These are phyloP conservation scores for Amiota mariae DNA, from an alignment of 2,888 invertebrate species.

Conservation along the genomic window DNA sequence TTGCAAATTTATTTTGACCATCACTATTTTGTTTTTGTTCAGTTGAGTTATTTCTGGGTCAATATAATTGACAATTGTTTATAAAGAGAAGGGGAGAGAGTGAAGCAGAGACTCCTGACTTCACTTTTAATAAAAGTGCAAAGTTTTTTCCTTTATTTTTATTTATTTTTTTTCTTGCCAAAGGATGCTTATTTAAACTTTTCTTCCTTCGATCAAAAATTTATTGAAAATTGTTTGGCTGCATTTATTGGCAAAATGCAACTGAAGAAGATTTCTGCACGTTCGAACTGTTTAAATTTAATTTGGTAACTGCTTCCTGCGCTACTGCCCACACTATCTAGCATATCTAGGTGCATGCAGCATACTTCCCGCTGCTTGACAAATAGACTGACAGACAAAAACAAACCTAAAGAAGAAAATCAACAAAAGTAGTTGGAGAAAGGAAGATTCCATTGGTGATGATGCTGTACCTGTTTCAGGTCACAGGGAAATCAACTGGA, in stretches of 20 bases:
- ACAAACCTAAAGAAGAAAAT: no score
- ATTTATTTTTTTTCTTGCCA: background rate
- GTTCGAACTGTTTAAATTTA: constrained; percentile 62
- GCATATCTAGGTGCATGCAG: background rate
- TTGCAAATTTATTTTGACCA: constrained; percentile 20
- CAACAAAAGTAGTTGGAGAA: no score
- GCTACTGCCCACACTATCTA: constrained; percentile 13
- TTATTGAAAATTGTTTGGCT: constrained; percentile 16
- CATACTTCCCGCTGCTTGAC: background rate
- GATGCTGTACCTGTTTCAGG: constrained; percentile 50
- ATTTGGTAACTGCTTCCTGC: constrained; percentile 52
- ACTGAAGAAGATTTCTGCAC: constrained; percentile 52
- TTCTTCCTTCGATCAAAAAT: background rate
- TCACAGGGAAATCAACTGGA: constrained; percentile 60
- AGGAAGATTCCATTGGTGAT: no score
- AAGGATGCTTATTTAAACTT: constrained; percentile 23
- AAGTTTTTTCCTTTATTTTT: background rate
- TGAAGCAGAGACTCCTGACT: background rate
- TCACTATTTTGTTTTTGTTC: background rate
- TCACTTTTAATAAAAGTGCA: constrained; percentile 15
- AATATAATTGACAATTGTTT: constrained; percentile 3
- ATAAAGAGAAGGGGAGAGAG: background rate
- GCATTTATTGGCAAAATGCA: constrained; percentile 46
- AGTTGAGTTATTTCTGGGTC: constrained; percentile 2
- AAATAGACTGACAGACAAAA: background rate